Evolutionary conservation across 2,113 vertebrate genomes (phyloP).

Genomic region (Mirza zaza): DNA sequence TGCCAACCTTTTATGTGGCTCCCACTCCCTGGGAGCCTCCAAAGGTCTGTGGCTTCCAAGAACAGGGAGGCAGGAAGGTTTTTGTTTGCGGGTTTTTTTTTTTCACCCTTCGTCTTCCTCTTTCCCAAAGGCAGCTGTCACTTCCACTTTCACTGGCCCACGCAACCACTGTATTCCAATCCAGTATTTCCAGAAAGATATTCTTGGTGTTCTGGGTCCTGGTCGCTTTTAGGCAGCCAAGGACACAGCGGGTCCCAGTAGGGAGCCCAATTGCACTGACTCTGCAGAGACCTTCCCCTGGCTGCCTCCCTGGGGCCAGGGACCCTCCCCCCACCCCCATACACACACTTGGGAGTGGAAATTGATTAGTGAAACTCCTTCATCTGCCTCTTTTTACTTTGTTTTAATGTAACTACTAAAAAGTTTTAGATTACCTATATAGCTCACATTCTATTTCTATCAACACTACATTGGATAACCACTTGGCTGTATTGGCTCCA

Average conservation of each 20-base stretch:
- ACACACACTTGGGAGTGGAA: not conserved
- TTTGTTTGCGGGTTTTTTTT: not conserved
- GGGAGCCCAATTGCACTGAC: not conserved
- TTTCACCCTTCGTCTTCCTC: not conserved
- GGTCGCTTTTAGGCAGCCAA: not conserved
- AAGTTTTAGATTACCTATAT: not conserved
- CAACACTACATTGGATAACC: not conserved
- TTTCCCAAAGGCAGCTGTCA: conserved; percentile 20
- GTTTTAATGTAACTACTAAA: not conserved
- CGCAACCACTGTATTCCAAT: not conserved
- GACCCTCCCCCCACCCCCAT: not conserved
- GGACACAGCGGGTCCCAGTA: not conserved
- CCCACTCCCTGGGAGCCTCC: not conserved
- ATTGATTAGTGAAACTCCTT: not conserved
- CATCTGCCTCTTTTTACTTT: not conserved
- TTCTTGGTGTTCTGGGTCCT: not conserved
- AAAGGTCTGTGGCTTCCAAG: not conserved
- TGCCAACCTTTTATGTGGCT: not conserved
- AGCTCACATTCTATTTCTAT: not conserved
- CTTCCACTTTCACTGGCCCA: not conserved
- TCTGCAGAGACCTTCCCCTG: not conserved
- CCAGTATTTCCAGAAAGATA: not conserved
- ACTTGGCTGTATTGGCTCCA: not conserved
- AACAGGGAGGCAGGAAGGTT: not conserved
- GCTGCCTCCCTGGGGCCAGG: not conserved